Base-by-base conservation (phyloP, 2,888 invertebrate species). In the Scelioninae gen. 2 region DNA sequence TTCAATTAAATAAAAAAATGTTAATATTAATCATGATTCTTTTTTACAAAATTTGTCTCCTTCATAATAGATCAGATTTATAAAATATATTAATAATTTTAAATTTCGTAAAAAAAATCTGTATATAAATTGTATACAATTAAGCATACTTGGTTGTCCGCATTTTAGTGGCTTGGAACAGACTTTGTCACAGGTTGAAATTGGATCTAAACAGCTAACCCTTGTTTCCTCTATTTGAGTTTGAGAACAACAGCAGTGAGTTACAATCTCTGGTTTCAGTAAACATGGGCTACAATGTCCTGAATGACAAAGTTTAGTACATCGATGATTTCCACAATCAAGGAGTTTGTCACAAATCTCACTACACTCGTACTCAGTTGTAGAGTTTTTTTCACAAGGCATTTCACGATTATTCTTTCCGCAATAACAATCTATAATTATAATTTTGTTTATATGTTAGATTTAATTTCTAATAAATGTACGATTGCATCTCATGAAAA, bases 211-310 rank as follows among this genome's bases (percentile, higher is more conserved):
- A 84, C 96, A 97, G 6, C 90, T 89, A 50, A 87, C 88, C 70
- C 96, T 89, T 22, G 88, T 87, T n/a, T 81, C 76, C 11, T 77
- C 78, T 15, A 91, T 85, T 0, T 87, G 83, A 33, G 89, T 90
- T 85, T 93, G 91, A 0, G 94, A 94, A 84, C 96, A 96, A 0
- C 92, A 93, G 81, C 96, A 96, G 35, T 89, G 89, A 3, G 88
- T 90, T 7, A 94, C 89, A 28, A 87, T 82, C 10, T 88, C 87
- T 0, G 93, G 91, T 61, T 90, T 89, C 11, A 90, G 85, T 45
- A 86, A 85, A 83, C 96, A 96, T 0, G 88, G 85, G 3, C 88
- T 87, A 82, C 95, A 95, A 0, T 86, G 83, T 0, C 90, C 92
- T 0, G 88, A 85, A 83, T 96, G 95, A 81, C 95, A 96, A 1